Base-by-base conservation (phyloP, 1,140 invertebrate genomes). In the Catajapyx aquilonaris region DNA sequence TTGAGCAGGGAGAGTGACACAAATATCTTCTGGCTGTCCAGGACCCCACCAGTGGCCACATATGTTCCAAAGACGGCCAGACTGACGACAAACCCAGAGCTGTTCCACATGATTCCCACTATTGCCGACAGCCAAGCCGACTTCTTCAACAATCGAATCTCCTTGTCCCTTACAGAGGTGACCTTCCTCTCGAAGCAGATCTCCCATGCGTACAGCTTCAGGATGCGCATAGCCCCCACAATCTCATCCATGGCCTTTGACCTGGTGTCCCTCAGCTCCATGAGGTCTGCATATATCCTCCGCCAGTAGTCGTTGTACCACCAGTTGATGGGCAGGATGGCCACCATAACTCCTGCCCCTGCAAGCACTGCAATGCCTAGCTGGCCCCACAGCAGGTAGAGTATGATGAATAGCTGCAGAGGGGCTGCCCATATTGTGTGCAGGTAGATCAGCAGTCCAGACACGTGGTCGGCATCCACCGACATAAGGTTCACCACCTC, bases 381-480 rank as follows among this genome's bases (percentile, higher is more conserved):
- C 40, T 75, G 75, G 21, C 71, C 66, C 84, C 86, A 95, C 4
- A 96, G 59, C 59, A 95, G 90, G 50, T 79, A 90, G 11, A 94
- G 54, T 0, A 84, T 77, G 7, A 94, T 51, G 5, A 58, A 62
- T 45, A 96, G 94, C 64, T 94, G 87, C 5, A 96, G 57, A 0
- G 90, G 91, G 2, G 85, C 87, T 1, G 88, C 94, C 90, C 90
- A 96, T 44, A 96, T 70, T 74, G 91, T 88, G 55, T 94, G 91
- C 38, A 96, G 61, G 52, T 91, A 94, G 0, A 78, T 72, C 2
- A 76, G 80, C 19, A 90, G 58, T 51, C 90, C 85, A 66, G 87
- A 76, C 47, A 91, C 83, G 48, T 81, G 60, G 48, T 77, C 71
- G 2, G 71, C 69, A 56, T 88, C 83, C 0, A 87, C 81, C 1